These are phyloP conservation scores for Oligia latruncula DNA, from an alignment of 2,888 invertebrate species.

Conservation along the genomic window DNA sequence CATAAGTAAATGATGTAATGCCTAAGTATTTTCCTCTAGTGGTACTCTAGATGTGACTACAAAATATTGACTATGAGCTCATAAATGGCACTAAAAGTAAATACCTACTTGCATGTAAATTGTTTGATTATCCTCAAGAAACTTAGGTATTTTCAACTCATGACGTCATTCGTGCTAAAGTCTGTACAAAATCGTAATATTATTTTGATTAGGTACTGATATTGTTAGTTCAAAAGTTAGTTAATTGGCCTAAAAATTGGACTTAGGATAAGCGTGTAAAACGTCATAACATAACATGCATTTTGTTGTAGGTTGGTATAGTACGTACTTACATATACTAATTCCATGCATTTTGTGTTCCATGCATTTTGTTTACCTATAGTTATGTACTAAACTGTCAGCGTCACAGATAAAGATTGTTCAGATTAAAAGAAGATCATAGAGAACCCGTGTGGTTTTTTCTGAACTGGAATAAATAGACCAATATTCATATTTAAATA, in stretches of 20 bases:
- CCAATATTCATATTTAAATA: background rate
- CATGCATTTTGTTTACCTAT: background rate
- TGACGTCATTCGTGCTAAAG: background rate
- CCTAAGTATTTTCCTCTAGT: slow-evolving; percentile 6
- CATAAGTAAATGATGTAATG: background rate
- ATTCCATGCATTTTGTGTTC: background rate
- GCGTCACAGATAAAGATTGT: background rate
- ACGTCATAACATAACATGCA: no score
- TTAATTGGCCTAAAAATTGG: background rate
- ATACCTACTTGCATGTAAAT: slow-evolving; percentile 25
- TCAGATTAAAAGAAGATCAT: background rate
- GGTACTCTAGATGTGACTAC: slow-evolving; percentile 19
- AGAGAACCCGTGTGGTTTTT: background rate
- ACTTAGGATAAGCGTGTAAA: background rate
- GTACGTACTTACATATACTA: background rate
- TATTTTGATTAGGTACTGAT: background rate
- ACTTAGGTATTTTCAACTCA: background rate
- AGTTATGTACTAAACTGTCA: no score
- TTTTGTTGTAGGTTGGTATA: background rate
- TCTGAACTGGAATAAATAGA: background rate
- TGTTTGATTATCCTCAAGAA: slow-evolving; percentile 42
- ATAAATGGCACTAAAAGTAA: slow-evolving; percentile 20
- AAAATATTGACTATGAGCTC: slow-evolving; percentile 42
- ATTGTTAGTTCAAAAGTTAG: background rate
- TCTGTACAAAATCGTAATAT: background rate